phyloP scores from a whole-genome alignment of 2,797 vertebrate species.

The Intellagama lesueurii region DNA sequence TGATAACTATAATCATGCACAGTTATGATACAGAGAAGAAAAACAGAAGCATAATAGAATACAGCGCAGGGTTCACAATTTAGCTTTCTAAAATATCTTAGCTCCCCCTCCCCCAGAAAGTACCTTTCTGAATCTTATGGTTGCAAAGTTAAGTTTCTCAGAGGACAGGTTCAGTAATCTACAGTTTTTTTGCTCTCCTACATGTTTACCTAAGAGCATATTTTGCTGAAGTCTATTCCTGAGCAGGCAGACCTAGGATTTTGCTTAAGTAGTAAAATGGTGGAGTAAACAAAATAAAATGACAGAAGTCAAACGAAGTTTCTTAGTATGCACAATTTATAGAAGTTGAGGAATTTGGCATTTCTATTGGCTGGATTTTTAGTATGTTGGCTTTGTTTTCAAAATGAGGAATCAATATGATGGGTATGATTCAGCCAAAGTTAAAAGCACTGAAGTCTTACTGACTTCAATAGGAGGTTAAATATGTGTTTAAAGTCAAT shows the following conservation, averaged over 20 bases:
- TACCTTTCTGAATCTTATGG: background rate
- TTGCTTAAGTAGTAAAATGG: background rate
- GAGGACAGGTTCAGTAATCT: background rate
- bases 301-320: background rate
- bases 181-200: background rate
- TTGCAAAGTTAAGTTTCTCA: background rate
- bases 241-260: background rate
- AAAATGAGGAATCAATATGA: background rate
- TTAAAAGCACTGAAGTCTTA: conserved; percentile 11
- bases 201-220: background rate
- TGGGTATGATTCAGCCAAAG: background rate
- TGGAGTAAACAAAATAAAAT: background rate
- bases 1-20: background rate
- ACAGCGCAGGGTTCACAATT: background rate
- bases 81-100: background rate
- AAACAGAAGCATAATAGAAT: background rate
- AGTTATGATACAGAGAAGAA: background rate
- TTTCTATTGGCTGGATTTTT: background rate
- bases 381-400: background rate
- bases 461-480: background rate
- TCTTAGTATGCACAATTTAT: background rate
- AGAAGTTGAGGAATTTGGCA: background rate
- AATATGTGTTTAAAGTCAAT: background rate
- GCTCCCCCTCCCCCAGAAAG: background rate
- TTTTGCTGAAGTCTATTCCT: background rate